These are phyloP conservation scores for Pygoscelis antarcticus DNA, from an alignment of 2,113 vertebrate genomes.

Conservation along the genomic window DNA sequence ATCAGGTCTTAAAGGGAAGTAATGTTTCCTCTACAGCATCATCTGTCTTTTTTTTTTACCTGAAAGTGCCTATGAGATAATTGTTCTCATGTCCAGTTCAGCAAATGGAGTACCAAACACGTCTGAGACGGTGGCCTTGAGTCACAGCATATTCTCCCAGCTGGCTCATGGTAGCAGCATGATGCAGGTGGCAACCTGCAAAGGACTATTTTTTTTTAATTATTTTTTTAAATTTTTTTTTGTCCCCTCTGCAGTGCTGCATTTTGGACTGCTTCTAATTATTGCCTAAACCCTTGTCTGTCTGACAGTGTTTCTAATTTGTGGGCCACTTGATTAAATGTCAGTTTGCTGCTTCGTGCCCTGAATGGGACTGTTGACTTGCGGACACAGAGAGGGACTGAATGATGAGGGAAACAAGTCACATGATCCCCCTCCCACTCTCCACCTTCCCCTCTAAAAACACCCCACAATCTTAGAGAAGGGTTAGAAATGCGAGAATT, in stretches of 20 bases:
- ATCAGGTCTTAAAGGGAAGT: neutral
- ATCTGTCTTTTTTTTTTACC: neutral
- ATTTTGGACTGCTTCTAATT: neutral
- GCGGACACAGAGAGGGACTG: neutral
- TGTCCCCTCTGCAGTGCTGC: neutral
- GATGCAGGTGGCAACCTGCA: neutral
- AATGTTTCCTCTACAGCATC: neutral
- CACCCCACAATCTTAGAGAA: neutral
- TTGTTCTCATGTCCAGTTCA: neutral
- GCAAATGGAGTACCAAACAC: neutral
- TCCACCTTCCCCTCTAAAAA: neutral
- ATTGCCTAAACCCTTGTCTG: neutral
- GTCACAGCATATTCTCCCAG: neutral
- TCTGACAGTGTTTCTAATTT: neutral
- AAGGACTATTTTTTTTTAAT: neutral
- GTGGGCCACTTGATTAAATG: neutral
- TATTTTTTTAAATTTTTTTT: neutral
- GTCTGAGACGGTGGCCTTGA: neutral
- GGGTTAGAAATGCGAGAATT: neutral
- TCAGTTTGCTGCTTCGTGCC: neutral
- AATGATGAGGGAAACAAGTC: neutral
- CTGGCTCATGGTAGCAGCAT: neutral
- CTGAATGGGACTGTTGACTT: neutral
- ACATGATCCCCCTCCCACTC: neutral
- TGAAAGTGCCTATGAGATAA: neutral